Evolutionary conservation across 2,797 vertebrate genomes (phyloP).

Genomic region (Hemitrygon akajei): DNA sequence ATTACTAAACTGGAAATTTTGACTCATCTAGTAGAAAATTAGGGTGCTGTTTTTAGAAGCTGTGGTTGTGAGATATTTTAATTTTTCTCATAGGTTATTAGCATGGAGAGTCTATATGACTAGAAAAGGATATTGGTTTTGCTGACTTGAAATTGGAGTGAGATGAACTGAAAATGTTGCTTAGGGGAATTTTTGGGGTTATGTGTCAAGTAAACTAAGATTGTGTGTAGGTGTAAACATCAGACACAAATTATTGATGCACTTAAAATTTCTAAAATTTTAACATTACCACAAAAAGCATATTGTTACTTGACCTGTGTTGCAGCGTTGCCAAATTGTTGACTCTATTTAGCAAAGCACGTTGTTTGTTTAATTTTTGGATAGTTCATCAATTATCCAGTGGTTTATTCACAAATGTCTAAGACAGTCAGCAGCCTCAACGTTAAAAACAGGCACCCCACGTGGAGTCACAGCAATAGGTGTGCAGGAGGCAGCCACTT

Average conservation of each 20-base stretch:
- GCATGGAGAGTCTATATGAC: conserved; percentile 57
- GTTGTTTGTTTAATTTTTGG: conserved; percentile 1
- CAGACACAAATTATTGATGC: conserved; percentile 39
- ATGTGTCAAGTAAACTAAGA: conserved; percentile 45
- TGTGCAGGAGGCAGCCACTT: neutral
- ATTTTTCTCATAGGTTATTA: conserved; percentile 52
- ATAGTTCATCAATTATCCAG: neutral
- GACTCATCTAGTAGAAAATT: conserved; percentile 66
- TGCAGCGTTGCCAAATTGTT: neutral
- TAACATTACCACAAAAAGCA: neutral
- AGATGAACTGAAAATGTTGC: conserved; percentile 54
- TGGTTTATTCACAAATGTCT: neutral
- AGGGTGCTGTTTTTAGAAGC: conserved; percentile 53
- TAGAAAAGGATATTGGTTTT: conserved; percentile 61
- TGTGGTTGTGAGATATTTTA: conserved; percentile 52
- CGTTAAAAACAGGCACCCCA: neutral
- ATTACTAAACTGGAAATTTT: conserved; percentile 57
- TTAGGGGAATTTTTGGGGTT: conserved; percentile 62
- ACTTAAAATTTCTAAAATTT: neutral
- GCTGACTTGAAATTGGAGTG: conserved; percentile 64
- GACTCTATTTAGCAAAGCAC: neutral
- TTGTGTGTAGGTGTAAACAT: conserved; percentile 55
- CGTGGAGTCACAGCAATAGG: neutral
- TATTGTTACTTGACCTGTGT: neutral
- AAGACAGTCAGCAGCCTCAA: neutral